Evolutionary conservation across 2,113 vertebrate species (phyloP), one percentile per base, ranked within the genome.

Genomic region (Hippocampus barbouri): DNA sequence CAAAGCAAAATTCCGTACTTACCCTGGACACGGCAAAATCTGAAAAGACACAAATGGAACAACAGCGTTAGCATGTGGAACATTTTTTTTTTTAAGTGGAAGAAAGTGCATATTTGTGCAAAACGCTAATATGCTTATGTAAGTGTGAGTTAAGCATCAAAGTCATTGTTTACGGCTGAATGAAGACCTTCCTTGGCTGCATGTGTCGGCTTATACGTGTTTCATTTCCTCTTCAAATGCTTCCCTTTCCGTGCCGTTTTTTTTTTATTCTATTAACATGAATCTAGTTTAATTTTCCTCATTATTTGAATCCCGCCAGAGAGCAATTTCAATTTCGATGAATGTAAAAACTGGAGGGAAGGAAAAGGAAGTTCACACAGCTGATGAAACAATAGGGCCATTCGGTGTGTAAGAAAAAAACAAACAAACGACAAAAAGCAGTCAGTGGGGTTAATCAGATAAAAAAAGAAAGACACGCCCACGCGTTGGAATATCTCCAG

Each of bases 1-100:
- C 66, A 21, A 40, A 72, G 61, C 7, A 66, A 83, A 80, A 66
- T 45, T 72, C 49, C 78, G n/a, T 54, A 86, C 89, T 88, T 73
- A 90, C 90, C 89, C 90, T 88, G 41, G 89, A 92, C 75, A 90
- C 88, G 77, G 89, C 84, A 78, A 90, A 89, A 86, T 91, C 89
- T 91, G 90, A 66, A 83, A 79, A 45, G 76, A 83, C 65, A 83
- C 71, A 75, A 77, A 72, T 65, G 74, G 64, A 77, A 79, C 38
- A 80, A 68, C 76, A 61, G 59, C 59, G 75, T 83, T 79, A 43
- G 65, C 66, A 81, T 69, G 43, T 14, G 65, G 38, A 38, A 30
- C 2, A 4, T 30, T 34, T 30, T 38, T 38, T 34, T 38, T 38
- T 38, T 38, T 38, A 67, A 71, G 25, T 2, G 27, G 15, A 60